Conservation (phyloP, 2,888 invertebrate species). For the Pelosia muscerda region DNA sequence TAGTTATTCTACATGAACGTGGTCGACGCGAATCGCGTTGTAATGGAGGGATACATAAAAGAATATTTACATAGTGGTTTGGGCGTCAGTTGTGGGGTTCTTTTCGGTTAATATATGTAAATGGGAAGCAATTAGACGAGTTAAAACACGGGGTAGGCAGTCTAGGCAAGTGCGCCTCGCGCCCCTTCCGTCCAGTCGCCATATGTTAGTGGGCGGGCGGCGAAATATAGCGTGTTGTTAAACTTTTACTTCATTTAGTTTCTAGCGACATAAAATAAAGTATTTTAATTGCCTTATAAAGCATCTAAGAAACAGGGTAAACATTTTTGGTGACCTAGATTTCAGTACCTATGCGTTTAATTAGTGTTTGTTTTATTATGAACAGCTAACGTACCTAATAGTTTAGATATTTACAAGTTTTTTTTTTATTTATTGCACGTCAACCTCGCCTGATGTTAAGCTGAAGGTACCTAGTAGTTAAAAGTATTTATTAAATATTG, state of each 20-base stretch:
- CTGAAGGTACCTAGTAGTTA: too few species aligned
- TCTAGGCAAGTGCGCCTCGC: conserved; percentile 81
- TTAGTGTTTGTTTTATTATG: conserved; percentile 2
- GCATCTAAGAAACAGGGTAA: conserved; percentile 20
- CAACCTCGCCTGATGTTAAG: too few species aligned
- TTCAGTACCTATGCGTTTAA: conserved; percentile 11
- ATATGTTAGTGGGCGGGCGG: conserved; percentile 82
- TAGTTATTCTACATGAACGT: conserved; percentile 68
- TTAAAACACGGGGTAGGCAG: conserved; percentile 86
- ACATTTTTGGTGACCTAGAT: conserved; percentile 21
- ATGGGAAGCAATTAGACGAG: conserved; percentile 86
- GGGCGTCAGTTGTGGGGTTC: conserved; percentile 80
- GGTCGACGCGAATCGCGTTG: conserved; percentile 64
- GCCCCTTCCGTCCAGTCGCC: conserved; percentile 77
- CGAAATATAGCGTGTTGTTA: conserved; percentile 55
- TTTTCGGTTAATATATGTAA: conserved; percentile 85
- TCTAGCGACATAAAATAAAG: conserved; percentile 30
- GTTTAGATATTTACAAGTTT: background rate
- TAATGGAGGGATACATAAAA: conserved; percentile 51
- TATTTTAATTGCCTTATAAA: conserved; percentile 44
- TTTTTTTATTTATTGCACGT: too few species aligned
- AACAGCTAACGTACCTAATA: background rate
- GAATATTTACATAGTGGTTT: conserved; percentile 75
- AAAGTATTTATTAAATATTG: background rate
- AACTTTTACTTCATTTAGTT: conserved; percentile 42